Conservation (phyloP, 2,888 invertebrate species). For the Drosophila borborema region DNA sequence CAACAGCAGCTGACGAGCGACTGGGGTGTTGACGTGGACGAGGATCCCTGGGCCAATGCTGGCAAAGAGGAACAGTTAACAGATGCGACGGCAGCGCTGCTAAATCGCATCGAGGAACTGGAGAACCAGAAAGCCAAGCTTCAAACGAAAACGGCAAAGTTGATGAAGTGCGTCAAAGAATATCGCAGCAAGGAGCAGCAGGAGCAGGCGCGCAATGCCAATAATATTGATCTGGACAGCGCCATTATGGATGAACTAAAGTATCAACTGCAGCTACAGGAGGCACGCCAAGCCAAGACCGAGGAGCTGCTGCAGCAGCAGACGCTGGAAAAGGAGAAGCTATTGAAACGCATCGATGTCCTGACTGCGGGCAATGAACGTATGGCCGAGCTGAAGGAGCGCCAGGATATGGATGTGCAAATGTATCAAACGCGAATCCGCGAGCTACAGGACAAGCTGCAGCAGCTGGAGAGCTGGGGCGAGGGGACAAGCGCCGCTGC, state of each 20-base stretch:
- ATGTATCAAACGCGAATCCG: conserved; percentile 90
- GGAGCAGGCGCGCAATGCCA: conserved; percentile 14
- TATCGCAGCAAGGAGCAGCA: conserved; percentile 87
- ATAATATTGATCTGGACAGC: conserved; percentile 88
- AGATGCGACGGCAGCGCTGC: conserved; percentile 24
- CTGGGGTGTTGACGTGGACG: conserved; percentile 82
- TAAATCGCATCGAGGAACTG: conserved; percentile 86
- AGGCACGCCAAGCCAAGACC: conserved; percentile 88
- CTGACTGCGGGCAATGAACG: conserved; percentile 91
- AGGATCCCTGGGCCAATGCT: conserved; percentile 87
- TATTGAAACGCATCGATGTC: conserved; percentile 90
- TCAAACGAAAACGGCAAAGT: conserved; percentile 91
- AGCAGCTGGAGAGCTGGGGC: conserved; percentile 86
- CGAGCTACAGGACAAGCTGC: conserved; percentile 89
- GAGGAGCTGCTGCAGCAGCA: conserved; percentile 87
- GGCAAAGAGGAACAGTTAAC: conserved; percentile 84
- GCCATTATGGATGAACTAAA: conserved; percentile 93
- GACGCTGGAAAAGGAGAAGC: conserved; percentile 88
- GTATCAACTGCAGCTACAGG: conserved; percentile 88
- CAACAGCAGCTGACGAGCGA: conserved; percentile 43
- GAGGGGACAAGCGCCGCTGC: conserved; percentile 28
- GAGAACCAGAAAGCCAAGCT: conserved; percentile 88
- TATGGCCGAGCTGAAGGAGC: conserved; percentile 92
- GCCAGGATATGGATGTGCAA: conserved; percentile 91
- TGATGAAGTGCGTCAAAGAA: conserved; percentile 93